Conservation (phyloP, 1,140 invertebrate species). For the Megalopta genalis region DNA sequence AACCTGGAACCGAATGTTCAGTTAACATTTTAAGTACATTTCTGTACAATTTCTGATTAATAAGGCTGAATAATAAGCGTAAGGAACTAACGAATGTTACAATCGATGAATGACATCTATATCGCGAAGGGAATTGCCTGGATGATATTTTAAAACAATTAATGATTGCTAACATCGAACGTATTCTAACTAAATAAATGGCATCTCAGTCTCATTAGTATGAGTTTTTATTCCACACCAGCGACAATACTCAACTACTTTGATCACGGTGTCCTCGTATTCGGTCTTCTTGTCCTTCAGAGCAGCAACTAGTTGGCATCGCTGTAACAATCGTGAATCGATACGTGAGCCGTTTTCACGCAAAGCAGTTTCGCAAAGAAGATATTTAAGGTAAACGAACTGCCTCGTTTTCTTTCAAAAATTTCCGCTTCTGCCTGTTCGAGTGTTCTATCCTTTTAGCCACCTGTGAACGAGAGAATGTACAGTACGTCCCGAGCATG, state of each 20-base stretch:
- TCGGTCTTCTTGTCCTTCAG: slow-evolving; percentile 70
- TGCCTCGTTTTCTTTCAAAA: slow-evolving; percentile 66
- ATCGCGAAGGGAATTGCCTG: too few relatives aligned
- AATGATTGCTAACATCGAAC: too few relatives aligned
- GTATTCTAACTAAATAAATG: too few relatives aligned
- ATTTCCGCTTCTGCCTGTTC: slow-evolving; percentile 66
- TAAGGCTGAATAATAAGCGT: too few relatives aligned
- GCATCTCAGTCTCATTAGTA: background rate
- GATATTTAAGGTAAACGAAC: slow-evolving; percentile 55
- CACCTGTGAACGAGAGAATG: slow-evolving; percentile 58
- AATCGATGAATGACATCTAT: too few relatives aligned
- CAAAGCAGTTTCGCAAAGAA: background rate
- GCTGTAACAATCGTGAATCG: slow-evolving; percentile 59
- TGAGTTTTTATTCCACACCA: background rate
- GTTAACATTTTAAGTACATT: too few relatives aligned
- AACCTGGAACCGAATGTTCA: too few relatives aligned
- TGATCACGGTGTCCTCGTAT: slow-evolving; percentile 70
- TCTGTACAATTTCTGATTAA: too few relatives aligned
- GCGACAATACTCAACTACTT: slow-evolving; percentile 58
- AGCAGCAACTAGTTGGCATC: slow-evolving; percentile 63
- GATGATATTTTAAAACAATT: too few relatives aligned
- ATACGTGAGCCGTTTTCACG: background rate
- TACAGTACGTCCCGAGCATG: background rate
- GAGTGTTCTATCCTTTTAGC: slow-evolving; percentile 69
- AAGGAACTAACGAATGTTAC: too few relatives aligned